Base-by-base conservation (phyloP, 1,140 invertebrate species). In the Drosophila virilis region DNA sequence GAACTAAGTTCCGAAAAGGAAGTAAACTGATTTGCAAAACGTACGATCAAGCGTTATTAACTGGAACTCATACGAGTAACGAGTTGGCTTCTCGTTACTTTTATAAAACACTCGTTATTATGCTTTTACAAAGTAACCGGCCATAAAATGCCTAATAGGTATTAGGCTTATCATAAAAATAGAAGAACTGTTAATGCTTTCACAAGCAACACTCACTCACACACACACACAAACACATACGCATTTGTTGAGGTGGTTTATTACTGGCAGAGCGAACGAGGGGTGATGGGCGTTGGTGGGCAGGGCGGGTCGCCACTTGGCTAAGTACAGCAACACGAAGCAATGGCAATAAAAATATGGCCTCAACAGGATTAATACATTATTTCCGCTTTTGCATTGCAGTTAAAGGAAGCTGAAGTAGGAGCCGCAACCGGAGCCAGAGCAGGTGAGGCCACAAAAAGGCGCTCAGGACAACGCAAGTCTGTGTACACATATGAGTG, bases 351-450 rank as follows among this genome's bases (percentile, higher is more conserved):
- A 90, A 90, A 90, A 90, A 90, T 90, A 90, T 90, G 88, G 88
- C 86, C 88, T 90, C 86, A 83, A 90, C 88, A 85, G 88, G 88
- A 90, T 90, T 90, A 90, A 90, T 90, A 90, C 88, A 90, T 90
- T 90, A 90, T 78, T 86, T 90, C 80, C 85, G 78, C 64, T 74
- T 77, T 61, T 68, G 70, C 70, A 72, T 70, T 65, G 38, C 69
- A 51, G 13, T 57, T 32, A 62, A 38, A 58, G 46, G 45, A 68
- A 59, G 54, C 32, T 6, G 6, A 9, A 50, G 37, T 37, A 35
- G 40, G 12, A 52, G 12, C 45, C 22, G 32, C 22, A 28, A 35
- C 2, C 8, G 59, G 7, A 51, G 40, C n/a, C 13, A 33, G 22
- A 58, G 22, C 66, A 61, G 65, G 65, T 52, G 65, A 55, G 40